Evolutionary conservation across 64 coral and sea anemone species (phyloP).

Genomic region (Montipora cactus): DNA sequence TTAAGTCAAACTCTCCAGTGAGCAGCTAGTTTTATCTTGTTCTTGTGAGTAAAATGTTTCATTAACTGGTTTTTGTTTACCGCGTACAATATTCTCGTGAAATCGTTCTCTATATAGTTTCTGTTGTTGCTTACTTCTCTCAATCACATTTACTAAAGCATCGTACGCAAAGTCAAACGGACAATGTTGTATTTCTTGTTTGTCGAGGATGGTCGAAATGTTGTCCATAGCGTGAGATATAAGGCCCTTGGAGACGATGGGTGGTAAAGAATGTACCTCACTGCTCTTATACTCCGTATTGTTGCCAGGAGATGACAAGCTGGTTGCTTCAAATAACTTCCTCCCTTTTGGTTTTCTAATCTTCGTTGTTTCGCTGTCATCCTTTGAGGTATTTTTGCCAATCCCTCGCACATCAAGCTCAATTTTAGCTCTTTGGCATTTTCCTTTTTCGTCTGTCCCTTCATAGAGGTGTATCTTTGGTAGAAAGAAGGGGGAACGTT

Average conservation of each 20-base stretch:
- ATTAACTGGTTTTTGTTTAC: slow-evolving; percentile 35
- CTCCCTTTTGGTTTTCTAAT: background rate
- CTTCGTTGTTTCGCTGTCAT: background rate
- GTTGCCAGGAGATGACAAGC: slow-evolving; percentile 18
- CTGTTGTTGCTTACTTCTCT: background rate
- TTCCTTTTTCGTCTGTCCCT: background rate
- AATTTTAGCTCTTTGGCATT: background rate
- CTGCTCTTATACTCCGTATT: background rate
- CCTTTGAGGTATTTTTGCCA: background rate
- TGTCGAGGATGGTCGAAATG: background rate
- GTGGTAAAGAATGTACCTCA: background rate
- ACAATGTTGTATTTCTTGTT: background rate
- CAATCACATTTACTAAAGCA: slow-evolving; percentile 11
- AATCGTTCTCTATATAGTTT: background rate
- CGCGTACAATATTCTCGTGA: background rate
- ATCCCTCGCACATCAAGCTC: slow-evolving; percentile 24
- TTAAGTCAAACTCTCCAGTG: background rate
- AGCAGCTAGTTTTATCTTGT: background rate
- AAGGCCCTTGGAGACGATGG: background rate
- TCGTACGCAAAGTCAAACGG: background rate
- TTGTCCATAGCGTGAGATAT: background rate
- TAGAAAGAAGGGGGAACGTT: slow-evolving; percentile 3
- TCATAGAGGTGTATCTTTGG: background rate
- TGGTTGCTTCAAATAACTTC: background rate
- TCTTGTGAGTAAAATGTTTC: background rate